Base-by-base conservation (phyloP, 1,140 invertebrate species). In the Arctopsyche grandis region DNA sequence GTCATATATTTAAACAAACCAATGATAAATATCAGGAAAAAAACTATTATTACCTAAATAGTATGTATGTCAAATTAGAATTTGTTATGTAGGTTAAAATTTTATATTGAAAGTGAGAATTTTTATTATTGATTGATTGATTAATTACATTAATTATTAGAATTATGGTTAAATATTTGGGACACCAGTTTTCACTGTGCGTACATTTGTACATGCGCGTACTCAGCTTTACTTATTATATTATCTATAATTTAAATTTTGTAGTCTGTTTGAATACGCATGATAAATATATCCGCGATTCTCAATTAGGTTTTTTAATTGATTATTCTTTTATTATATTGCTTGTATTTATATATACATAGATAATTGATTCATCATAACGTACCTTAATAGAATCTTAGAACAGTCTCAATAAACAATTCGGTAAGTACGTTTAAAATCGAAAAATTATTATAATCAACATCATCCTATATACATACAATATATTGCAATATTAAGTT, bases 81-180 rank as follows among this genome's bases (percentile, higher is more conserved):
- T 63, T 76, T 76, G 74, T 76, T 76, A 76, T 76, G 74, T 76
- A 76, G 74, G 74, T 76, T 76, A 63, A 76, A 76, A 76, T 76
- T 76, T 76, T 76, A 76, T 76, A 76, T 76, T 76, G 56, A 76
- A 14, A 44, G 63, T 26, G 26, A 63, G 63, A n/a, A 44, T 38
- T 56, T 29, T 63, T 76, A 75, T 75, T 58, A 76, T 76, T 76
- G 26, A 76, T 63, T 63, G 38, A 76, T 74, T 38, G n/a, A 19
- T 71, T 46, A 16, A 71, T 26, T 52, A 74, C 26, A 70, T 56
- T 73, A 52, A 24, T 66, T 66, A 66, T 24, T 26, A 66, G 5
- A 26, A 24, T 66, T 71, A 71, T 69, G 1, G 26, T 69, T 69
- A 38, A 48, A 38, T 4, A 26, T 38, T 69, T 38, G 66, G 29